A percentile compares a stretch with the other conserved stretches of the same genome.
phyloP scores from a whole-genome alignment of 1,140 invertebrate genomes.

The Oreohelix idahoensis region DNA sequence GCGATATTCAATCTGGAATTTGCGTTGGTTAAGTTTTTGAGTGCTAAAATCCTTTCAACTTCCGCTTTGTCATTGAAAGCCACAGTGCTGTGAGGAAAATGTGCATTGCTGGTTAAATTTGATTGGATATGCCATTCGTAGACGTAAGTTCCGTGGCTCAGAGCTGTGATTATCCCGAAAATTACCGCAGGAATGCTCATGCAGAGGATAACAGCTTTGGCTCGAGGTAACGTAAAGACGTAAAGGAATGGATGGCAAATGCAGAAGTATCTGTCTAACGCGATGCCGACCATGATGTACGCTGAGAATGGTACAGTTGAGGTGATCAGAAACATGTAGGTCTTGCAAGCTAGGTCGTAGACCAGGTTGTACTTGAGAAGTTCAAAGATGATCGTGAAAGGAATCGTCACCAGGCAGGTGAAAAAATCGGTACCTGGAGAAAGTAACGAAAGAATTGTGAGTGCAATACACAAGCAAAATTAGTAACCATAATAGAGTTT shows the following conservation, averaged over 20 bases:
- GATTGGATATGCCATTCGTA: background rate
- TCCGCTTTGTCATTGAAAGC: background rate
- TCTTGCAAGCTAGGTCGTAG: conserved; percentile 59
- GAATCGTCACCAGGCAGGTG: conserved; percentile 58
- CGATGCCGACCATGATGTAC: conserved; percentile 65
- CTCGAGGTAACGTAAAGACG: conserved; percentile 53
- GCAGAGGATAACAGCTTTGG: conserved; percentile 52
- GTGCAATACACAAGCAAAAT: too few relatives aligned
- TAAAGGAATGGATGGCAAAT: conserved; percentile 63
- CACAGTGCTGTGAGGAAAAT: background rate
- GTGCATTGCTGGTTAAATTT: background rate
- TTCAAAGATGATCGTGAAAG: conserved; percentile 56
- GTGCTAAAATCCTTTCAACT: background rate
- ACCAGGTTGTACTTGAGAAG: conserved; percentile 42
- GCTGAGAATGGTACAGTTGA: conserved; percentile 62
- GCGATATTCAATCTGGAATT: background rate
- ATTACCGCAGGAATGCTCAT: conserved; percentile 50
- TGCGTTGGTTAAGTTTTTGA: background rate
- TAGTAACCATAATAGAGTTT: too few relatives aligned
- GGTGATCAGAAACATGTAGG: conserved; percentile 61
- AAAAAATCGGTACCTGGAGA: conserved; percentile 32
- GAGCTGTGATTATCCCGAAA: conserved; percentile 58
- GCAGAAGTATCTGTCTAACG: conserved; percentile 66
- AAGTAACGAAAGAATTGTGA: too few relatives aligned
- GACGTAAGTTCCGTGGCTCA: conserved; percentile 50